Evolutionary conservation across 2,888 invertebrate species (phyloP), one percentile per base, ranked within the genome.

Genomic region (Chrysolina haemoptera): DNA sequence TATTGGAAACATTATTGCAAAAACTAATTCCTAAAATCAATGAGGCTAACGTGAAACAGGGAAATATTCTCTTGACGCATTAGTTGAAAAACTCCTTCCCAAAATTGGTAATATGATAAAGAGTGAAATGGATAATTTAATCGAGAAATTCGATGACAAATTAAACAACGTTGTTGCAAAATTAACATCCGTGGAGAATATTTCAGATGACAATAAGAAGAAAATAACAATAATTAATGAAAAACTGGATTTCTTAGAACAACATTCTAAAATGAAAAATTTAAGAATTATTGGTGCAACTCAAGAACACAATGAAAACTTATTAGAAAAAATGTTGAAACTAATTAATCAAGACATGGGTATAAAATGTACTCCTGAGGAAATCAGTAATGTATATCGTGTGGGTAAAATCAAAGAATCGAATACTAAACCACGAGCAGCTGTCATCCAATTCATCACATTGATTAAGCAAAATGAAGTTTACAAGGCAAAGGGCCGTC

Each of bases 141-240:
- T 62, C 12, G 35, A 35, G 27, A 62, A 62, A 35, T 35, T 62
- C 22, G 62, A 62, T 35, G 35, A 62, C 8, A 35, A 62, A 62
- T 62, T 62, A 12, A 62, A 62, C 35, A 62, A 62, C 14, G 16
- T 62, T 62, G 35, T 62, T 35, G 22, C 35, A 12, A 62, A 22
- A 35, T 35, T 62, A 35, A 27, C 62, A 27, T 62, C 62, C 16
- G 35, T 62, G 62, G 35, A 62, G 62, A 35, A 62, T 1, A 62
- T 4, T 9, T 20, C 22, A 27, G 0, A 62, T 35, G 62, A n/a
- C n/a, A n/a, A n/a, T n/a, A n/a, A n/a, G n/a, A n/a, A n/a, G n/a
- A n/a, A n/a, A n/a, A 35, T 40, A 62, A 62, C 40, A 62, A 11
- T 35, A 14, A 62, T 62, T 5, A 62, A 62, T 62, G 62, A 62